Percentiles rank a stretch among this genome's conserved stretches.
Evolutionary conservation across 2,888 invertebrate genomes (phyloP).

Genomic region (Penaeus monodon): DNA sequence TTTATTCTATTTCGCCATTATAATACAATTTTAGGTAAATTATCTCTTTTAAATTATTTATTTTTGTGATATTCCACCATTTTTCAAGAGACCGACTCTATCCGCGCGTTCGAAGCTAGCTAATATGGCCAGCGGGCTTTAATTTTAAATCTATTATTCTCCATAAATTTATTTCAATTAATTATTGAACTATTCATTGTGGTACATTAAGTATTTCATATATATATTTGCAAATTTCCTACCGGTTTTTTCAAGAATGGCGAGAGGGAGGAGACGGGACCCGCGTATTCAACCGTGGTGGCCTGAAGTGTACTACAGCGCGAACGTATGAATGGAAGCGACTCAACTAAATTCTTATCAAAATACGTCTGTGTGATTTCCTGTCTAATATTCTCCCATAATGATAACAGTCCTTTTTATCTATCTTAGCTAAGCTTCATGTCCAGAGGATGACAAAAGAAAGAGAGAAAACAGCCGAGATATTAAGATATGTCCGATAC

Average conservation of each 20-base stretch:
- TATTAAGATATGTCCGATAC: too few species aligned
- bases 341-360: background rate
- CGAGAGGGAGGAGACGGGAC: background rate
- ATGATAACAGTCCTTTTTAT: too few species aligned
- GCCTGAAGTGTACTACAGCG: slow-evolving; percentile 57
- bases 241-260: background rate
- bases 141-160: background rate
- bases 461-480: too few species aligned
- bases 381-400: too few species aligned
- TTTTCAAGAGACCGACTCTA: too few species aligned
- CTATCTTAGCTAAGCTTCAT: too few species aligned
- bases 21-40: background rate
- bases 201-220: background rate
- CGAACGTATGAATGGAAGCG: slow-evolving; percentile 47
- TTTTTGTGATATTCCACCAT: too few species aligned
- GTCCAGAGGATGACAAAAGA: too few species aligned
- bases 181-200: background rate
- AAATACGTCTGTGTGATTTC: too few species aligned
- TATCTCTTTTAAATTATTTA: too few species aligned
- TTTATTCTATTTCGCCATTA: background rate
- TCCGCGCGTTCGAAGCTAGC: background rate
- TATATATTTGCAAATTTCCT: background rate
- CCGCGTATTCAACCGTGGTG: slow-evolving; percentile 23
- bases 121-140: background rate
- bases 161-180: background rate